Percentiles rank a stretch among this genome's conserved stretches.
Conservation (phyloP, 2,113 vertebrate genomes). For the Oryzias celebensis region DNA sequence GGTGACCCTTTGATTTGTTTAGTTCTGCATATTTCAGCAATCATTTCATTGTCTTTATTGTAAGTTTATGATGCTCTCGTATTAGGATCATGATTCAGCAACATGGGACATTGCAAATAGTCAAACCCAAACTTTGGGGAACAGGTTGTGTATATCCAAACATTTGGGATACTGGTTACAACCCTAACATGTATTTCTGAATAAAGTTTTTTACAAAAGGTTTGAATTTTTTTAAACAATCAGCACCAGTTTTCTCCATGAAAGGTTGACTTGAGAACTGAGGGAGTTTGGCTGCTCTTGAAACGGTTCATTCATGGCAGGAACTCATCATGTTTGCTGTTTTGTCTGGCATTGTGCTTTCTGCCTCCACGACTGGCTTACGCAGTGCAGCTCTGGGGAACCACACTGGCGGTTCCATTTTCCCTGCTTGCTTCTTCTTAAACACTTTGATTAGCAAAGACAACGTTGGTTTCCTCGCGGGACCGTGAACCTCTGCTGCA, state of each 20-base stretch:
- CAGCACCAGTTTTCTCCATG: not conserved
- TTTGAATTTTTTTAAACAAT: too few species aligned
- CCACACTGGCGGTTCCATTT: conserved; percentile 48
- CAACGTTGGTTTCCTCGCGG: conserved; percentile 47
- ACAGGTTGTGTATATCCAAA: too few species aligned
- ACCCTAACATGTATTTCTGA: too few species aligned
- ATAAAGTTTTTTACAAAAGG: too few species aligned
- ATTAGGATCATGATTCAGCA: too few species aligned
- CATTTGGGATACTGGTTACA: too few species aligned
- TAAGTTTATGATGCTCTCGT: too few species aligned
- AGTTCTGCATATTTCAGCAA: too few species aligned
- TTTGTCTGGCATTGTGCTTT: conserved; percentile 24
- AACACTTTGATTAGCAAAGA: conserved; percentile 61
- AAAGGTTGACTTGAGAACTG: not conserved
- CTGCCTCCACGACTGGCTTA: conserved; percentile 32
- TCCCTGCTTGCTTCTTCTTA: conserved; percentile 27
- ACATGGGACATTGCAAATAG: too few species aligned
- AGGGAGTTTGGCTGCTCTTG: not conserved
- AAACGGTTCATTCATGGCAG: conserved; percentile 3
- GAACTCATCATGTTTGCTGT: not conserved
- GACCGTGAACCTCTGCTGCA: conserved; percentile 29
- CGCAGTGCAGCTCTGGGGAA: conserved; percentile 37
- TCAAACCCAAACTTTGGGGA: too few species aligned
- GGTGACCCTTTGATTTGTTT: too few species aligned
- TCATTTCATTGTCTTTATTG: too few species aligned